Conservation (phyloP, 1,140 invertebrate genomes). For the Episyrphus balteatus region DNA sequence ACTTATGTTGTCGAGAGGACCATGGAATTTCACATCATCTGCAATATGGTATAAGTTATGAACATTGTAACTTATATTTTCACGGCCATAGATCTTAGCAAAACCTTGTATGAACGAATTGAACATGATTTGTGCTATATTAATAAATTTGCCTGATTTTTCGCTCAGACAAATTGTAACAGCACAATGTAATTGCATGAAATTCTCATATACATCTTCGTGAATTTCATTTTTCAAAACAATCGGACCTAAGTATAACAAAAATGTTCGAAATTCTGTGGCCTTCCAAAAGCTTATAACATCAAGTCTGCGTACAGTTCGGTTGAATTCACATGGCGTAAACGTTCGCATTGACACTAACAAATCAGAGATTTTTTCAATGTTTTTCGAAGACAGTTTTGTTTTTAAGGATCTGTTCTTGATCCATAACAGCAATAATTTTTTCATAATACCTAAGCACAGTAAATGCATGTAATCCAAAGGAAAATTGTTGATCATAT, state of each 20-base stretch:
- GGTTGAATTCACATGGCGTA: neutral
- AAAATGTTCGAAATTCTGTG: slow-evolving; percentile 39
- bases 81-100: slow-evolving; percentile 15
- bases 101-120: slow-evolving; percentile 14
- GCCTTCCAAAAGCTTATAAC: slow-evolving; percentile 32
- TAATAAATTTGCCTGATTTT: slow-evolving; percentile 4
- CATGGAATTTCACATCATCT: slow-evolving; percentile 34
- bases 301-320: neutral
- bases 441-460: slow-evolving; percentile 19
- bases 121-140: slow-evolving; percentile 10
- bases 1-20: slow-evolving; percentile 31
- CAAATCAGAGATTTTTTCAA: neutral
- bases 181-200: slow-evolving; percentile 30
- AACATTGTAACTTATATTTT: slow-evolving; percentile 22
- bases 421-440: neutral
- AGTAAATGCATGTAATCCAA: slow-evolving; percentile 28
- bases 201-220: slow-evolving; percentile 32
- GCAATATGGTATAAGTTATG: slow-evolving; percentile 28
- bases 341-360: neutral
- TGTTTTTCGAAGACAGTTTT: neutral
- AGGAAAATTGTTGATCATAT: slow-evolving; percentile 19
- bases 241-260: slow-evolving; percentile 37
- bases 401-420: neutral
- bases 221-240: slow-evolving; percentile 25
- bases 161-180: slow-evolving; percentile 23